phyloP scores from a whole-genome alignment of 2,888 invertebrate genomes.

The Calliscelio sp. region DNA sequence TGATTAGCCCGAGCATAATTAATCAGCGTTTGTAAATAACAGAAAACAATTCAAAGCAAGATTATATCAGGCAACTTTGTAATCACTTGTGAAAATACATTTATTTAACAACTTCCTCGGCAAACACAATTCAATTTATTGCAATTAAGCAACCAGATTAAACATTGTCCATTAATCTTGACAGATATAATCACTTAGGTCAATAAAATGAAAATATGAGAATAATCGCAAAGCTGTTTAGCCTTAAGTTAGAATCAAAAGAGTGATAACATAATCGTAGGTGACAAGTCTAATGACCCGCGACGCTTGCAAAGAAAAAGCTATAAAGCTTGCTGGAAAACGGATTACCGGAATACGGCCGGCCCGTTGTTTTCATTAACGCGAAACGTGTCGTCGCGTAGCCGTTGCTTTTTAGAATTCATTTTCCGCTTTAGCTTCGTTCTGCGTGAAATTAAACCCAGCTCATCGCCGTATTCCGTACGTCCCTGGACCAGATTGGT shows the following conservation, averaged over 20 bases:
- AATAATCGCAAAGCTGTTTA: constrained; percentile 16
- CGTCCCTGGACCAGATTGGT: constrained; percentile 82
- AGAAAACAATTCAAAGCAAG: too few species aligned
- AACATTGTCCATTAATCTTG: too few species aligned
- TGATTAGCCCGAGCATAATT: too few species aligned
- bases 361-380: constrained; percentile 74
- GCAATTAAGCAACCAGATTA: too few species aligned
- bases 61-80: too few species aligned
- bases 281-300: constrained; percentile 60
- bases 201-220: neutral
- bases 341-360: constrained; percentile 61
- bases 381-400: constrained; percentile 68
- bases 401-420: constrained; percentile 76
- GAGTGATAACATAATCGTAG: constrained; percentile 60
- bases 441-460: too few species aligned
- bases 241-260: constrained; percentile 41
- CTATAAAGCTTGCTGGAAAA: constrained; percentile 65
- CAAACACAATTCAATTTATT: too few species aligned
- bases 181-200: too few species aligned
- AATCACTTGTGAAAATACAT: too few species aligned
- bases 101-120: too few species aligned
- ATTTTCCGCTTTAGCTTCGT: constrained; percentile 81
- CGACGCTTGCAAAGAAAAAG: constrained; percentile 52
- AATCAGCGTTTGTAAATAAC: too few species aligned
- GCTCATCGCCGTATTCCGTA: constrained; percentile 67